phyloP scores from a whole-genome alignment of 2,113 vertebrate species.

The Cygnus buccinator region DNA sequence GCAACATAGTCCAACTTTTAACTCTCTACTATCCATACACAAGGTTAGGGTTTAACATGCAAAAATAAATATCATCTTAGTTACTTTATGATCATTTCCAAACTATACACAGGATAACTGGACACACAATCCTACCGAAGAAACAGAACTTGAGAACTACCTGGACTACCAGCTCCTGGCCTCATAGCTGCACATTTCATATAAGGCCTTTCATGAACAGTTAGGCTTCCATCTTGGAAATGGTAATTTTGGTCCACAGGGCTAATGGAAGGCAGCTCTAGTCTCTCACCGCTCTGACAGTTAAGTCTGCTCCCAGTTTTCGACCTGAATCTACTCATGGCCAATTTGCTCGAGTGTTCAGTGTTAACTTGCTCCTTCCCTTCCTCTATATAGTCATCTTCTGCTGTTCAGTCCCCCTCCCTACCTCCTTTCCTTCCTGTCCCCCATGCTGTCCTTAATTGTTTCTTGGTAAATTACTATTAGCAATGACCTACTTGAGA shows the following conservation, averaged over 20 bases:
- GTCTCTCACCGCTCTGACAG: background rate
- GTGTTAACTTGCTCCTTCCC: background rate
- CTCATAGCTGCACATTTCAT: background rate
- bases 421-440: background rate
- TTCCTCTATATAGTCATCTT: background rate
- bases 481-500: slow-evolving; percentile 22
- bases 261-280: background rate
- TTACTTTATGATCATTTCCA: background rate
- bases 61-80: background rate
- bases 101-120: background rate
- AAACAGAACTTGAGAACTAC: background rate
- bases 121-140: background rate
- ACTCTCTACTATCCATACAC: background rate
- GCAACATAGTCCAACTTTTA: background rate
- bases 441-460: background rate
- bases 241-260: accelerated
- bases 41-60: background rate
- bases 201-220: background rate
- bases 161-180: background rate
- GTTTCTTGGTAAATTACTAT: slow-evolving; percentile 46
- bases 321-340: background rate
- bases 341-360: background rate
- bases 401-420: background rate
- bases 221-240: background rate
- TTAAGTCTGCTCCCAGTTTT: background rate